phyloP scores from a whole-genome alignment of 2,888 invertebrate species.

The Andricus curvator region DNA sequence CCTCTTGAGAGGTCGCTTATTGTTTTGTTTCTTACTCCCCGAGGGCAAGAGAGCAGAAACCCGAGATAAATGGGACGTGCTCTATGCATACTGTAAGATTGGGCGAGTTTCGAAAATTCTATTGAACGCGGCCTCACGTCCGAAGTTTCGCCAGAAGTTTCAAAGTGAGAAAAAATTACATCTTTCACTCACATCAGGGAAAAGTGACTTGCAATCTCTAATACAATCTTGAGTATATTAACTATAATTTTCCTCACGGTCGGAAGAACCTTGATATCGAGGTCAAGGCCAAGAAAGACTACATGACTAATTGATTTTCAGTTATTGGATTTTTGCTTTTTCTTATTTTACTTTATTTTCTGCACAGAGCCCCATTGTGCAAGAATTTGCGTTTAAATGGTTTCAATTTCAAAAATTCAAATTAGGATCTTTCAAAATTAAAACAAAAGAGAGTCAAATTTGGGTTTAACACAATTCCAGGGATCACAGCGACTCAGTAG shows the following conservation, averaged over 20 bases:
- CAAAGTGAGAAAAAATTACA: conserved; percentile 22
- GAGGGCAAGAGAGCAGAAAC: conserved; percentile 22
- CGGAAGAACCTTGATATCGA: neutral
- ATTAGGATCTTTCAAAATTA: no score
- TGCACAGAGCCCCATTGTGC: no score
- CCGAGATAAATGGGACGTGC: neutral
- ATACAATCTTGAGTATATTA: neutral
- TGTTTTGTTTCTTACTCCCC: conserved; percentile 26
- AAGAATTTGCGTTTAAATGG: no score
- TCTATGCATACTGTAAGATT: conserved; percentile 15
- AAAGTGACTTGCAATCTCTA: conserved; percentile 18
- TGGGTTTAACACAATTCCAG: no score
- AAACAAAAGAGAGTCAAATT: no score
- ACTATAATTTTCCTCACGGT: neutral
- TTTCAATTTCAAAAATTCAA: no score
- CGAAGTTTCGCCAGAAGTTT: neutral
- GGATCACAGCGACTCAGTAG: no score
- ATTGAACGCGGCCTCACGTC: conserved; percentile 28
- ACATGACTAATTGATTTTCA: neutral
- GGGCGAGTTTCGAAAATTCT: conserved; percentile 16
- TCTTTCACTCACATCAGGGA: conserved; percentile 9
- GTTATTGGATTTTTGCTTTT: neutral
- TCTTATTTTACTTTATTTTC: neutral
- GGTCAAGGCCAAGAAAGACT: neutral
- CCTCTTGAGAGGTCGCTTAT: conserved; percentile 32